Conservation (phyloP, 2,797 vertebrate genomes). For the Coreius guichenoti region DNA sequence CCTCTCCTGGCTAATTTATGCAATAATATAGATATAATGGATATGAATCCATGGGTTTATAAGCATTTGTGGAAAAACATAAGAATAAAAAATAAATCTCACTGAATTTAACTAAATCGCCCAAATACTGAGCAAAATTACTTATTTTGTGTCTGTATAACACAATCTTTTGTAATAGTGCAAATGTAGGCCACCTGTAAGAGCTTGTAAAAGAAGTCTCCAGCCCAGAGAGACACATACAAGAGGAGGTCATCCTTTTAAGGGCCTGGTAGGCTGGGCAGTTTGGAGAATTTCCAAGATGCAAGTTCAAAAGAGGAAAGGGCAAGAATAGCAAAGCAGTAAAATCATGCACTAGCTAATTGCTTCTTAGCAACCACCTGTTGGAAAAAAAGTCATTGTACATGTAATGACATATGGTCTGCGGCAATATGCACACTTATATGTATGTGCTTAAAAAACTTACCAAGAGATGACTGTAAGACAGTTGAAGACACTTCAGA, state of each 20-base stretch:
- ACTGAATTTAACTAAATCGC: too few relatives aligned
- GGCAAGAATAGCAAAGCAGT: conserved; percentile 77
- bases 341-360: conserved; percentile 65
- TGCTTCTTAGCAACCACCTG: conserved; percentile 53
- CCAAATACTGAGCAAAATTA: background rate
- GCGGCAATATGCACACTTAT: too few relatives aligned
- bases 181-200: conserved; percentile 68
- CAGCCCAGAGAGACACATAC: conserved; percentile 61
- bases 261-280: conserved; percentile 77
- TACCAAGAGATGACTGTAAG: conserved; percentile 76
- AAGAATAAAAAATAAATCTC: too few relatives aligned
- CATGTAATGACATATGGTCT: conserved; percentile 15
- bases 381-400: conserved; percentile 52
- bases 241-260: conserved; percentile 81
- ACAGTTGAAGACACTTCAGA: conserved; percentile 67
- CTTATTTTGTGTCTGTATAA: background rate
- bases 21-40: background rate
- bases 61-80: background rate
- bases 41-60: background rate
- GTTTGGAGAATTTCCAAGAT: conserved; percentile 76
- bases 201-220: conserved; percentile 61
- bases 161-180: conserved; percentile 16
- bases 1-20: background rate
- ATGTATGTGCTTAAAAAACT: conserved; percentile 51
- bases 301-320: conserved; percentile 82